A percentile compares a stretch with the other conserved stretches of the same genome.
Conservation (phyloP, 2,888 invertebrate species). For the Heteromyza rotundicornis region DNA sequence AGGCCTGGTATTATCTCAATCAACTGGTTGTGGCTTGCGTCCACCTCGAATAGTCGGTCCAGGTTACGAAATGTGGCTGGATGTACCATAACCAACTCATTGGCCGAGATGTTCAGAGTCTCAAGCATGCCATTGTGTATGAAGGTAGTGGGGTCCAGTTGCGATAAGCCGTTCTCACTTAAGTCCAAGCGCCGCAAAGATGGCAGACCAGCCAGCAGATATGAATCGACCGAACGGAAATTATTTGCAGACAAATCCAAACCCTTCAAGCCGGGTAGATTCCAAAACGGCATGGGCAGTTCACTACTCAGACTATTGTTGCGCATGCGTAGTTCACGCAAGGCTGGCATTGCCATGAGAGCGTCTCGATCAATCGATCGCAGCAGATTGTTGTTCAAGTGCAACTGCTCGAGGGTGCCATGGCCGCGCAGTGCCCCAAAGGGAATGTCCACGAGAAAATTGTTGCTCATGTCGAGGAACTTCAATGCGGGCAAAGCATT, state of each 20-base stretch:
- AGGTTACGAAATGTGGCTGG: constrained; percentile 79
- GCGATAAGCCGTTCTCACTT: constrained; percentile 74
- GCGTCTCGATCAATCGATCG: constrained; percentile 79
- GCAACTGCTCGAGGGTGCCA: constrained; percentile 78
- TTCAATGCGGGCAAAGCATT: constrained; percentile 79
- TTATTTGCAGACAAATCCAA: constrained; percentile 80
- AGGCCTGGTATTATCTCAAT: constrained; percentile 79
- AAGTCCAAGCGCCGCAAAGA: constrained; percentile 78
- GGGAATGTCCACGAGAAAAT: constrained; percentile 77
- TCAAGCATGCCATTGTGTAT: constrained; percentile 75
- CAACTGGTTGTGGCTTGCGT: constrained; percentile 75
- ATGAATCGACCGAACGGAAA: constrained; percentile 74
- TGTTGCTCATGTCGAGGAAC: constrained; percentile 80
- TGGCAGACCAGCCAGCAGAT: constrained; percentile 76
- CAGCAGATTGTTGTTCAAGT: constrained; percentile 80
- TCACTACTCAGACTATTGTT: constrained; percentile 83
- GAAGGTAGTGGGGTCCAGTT: constrained; percentile 77
- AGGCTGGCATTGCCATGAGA: constrained; percentile 81
- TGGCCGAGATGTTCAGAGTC: constrained; percentile 80
- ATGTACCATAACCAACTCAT: constrained; percentile 74
- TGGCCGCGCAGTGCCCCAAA: constrained; percentile 81
- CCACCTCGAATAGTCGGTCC: constrained; percentile 78
- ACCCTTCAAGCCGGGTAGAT: constrained; percentile 82
- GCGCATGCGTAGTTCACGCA: constrained; percentile 79
- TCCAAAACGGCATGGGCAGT: constrained; percentile 80